Conservation (phyloP, 2,113 vertebrate genomes). For the Sphyrna mokarran region DNA sequence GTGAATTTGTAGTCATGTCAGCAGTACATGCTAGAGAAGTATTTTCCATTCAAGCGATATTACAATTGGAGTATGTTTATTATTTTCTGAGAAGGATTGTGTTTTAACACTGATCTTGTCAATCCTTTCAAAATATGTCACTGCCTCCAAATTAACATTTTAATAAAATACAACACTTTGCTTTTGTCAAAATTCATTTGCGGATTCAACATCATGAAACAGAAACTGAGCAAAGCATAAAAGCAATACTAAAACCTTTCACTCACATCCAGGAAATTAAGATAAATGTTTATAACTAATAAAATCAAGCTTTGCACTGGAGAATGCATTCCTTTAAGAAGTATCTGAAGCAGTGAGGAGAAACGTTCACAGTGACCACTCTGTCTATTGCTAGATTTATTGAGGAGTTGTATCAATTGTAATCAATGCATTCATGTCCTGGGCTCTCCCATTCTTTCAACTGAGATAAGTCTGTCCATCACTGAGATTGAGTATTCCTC, state of each 20-base stretch:
- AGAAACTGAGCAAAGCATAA: background rate
- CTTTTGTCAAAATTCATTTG: background rate
- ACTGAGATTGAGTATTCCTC: constrained; percentile 39
- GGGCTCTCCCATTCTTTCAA: background rate
- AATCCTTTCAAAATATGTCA: background rate
- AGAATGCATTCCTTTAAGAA: background rate
- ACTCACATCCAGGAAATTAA: background rate
- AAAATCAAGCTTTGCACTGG: background rate
- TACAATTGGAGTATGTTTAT: constrained; percentile 31
- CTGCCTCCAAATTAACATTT: background rate
- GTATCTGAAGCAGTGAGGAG: background rate
- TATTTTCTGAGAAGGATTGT: constrained; percentile 43
- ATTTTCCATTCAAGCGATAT: background rate
- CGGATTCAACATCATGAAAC: background rate
- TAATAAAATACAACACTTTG: background rate
- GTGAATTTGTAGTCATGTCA: background rate
- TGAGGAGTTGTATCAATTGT: background rate
- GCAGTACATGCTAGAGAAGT: background rate
- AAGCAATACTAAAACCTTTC: background rate
- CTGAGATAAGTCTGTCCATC: constrained; percentile 40
- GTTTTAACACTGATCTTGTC: background rate
- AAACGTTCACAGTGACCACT: background rate
- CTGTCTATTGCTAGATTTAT: background rate
- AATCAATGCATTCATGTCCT: background rate
- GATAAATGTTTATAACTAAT: background rate